Evolutionary conservation across 2,888 invertebrate species (phyloP).

Genomic region (Erpobdella octoculata): DNA sequence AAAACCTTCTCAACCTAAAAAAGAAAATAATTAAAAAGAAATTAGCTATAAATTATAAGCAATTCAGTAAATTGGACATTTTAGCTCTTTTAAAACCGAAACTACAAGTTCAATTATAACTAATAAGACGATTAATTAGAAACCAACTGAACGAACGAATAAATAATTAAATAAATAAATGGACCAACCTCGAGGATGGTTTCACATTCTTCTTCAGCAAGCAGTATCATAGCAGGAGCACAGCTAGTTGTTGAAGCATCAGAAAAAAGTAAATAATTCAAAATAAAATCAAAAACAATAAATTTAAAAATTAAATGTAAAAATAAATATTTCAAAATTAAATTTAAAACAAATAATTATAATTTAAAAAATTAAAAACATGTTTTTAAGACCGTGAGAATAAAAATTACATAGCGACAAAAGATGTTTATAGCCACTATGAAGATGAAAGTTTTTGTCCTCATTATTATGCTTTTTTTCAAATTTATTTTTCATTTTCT

Average conservation of each 20-base stretch:
- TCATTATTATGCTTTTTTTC: not conserved
- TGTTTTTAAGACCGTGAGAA: no score
- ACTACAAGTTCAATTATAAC: not conserved
- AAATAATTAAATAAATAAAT: not conserved
- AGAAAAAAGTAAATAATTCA: not conserved
- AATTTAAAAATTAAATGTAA: not conserved
- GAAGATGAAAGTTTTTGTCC: no score
- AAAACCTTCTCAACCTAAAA: conserved; percentile 66
- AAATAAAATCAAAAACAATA: not conserved
- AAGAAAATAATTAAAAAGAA: not conserved
- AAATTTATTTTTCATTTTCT: not conserved
- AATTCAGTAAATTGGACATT: no score
- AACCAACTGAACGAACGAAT: not conserved
- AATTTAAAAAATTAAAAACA: not conserved
- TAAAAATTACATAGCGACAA: no score
- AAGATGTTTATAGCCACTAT: no score
- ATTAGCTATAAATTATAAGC: not conserved
- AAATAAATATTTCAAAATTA: conserved; percentile 6
- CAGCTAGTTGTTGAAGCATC: no score
- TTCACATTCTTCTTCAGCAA: conserved; percentile 92
- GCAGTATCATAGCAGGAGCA: conserved; percentile 83
- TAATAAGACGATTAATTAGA: not conserved
- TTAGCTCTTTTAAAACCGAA: no score
- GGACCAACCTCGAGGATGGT: conserved; percentile 67
- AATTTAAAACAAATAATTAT: not conserved